Percentiles rank a stretch among this genome's conserved stretches.
Evolutionary conservation across 2,797 vertebrate species (phyloP).

Genomic region (Neopelma chrysocephalum): DNA sequence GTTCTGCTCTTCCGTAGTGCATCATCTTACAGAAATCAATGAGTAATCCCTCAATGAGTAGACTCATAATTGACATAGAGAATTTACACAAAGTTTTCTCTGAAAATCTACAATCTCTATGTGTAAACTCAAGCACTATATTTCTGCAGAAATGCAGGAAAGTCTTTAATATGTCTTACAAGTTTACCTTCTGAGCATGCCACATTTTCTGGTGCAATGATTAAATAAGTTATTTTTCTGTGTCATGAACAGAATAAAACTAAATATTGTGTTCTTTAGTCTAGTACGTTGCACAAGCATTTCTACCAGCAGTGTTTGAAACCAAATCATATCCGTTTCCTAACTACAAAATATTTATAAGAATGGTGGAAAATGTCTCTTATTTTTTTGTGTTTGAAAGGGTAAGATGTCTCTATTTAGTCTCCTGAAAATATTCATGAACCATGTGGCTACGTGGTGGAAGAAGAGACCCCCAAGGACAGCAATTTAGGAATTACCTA

Average conservation of each 20-base stretch:
- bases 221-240: neutral
- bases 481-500: neutral
- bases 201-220: neutral
- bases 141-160: neutral
- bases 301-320: neutral
- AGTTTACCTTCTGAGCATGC: neutral
- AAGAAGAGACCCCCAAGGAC: neutral
- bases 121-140: neutral
- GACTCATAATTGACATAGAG: neutral
- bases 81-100: neutral
- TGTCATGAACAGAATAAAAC: neutral
- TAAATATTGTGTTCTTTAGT: neutral
- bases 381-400: neutral
- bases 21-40: neutral
- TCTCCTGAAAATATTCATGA: neutral
- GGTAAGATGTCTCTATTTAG: neutral
- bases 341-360: neutral
- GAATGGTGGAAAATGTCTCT: neutral
- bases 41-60: neutral
- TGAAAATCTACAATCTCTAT: neutral
- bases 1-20: neutral
- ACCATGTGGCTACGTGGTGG: accelerated
- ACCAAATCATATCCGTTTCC: neutral
- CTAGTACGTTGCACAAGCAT: neutral
- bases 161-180: neutral